Evolutionary conservation across 2,113 vertebrate genomes (phyloP).

Genomic region (Tenebrosternarchus preto): DNA sequence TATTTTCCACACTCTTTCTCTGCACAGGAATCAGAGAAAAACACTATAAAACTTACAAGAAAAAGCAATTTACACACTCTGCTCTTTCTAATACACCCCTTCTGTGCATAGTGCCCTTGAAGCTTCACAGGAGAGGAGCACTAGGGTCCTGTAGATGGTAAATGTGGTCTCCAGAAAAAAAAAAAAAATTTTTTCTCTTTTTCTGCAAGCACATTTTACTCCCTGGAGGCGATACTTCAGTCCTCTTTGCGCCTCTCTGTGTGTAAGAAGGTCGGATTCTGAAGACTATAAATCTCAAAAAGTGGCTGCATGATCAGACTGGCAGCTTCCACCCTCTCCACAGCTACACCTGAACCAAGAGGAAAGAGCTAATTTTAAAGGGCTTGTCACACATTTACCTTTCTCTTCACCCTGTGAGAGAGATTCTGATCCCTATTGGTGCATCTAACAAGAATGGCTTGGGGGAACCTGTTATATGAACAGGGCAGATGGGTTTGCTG

Average conservation of each 20-base stretch:
- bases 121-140: background rate
- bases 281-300: constrained; percentile 38
- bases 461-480: background rate
- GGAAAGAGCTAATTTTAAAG: constrained; percentile 53
- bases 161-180: constrained; percentile 20
- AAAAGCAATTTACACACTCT: background rate
- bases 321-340: constrained; percentile 53
- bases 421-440: background rate
- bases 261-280: constrained; percentile 27
- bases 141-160: background rate
- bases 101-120: background rate
- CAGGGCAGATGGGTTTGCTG: no score
- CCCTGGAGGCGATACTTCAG: constrained; percentile 2
- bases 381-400: constrained; percentile 5
- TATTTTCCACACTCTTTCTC: no score
- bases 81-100: background rate
- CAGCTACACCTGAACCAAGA: constrained; percentile 42
- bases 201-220: background rate
- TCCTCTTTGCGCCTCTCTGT: constrained; percentile 14
- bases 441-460: background rate
- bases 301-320: constrained; percentile 55
- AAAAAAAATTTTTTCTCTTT: background rate
- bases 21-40: background rate
- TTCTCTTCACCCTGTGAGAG: constrained; percentile 1
- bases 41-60: background rate